phyloP scores from a whole-genome alignment of 92 coral and sea anemone genomes.

The Metridium senile region DNA sequence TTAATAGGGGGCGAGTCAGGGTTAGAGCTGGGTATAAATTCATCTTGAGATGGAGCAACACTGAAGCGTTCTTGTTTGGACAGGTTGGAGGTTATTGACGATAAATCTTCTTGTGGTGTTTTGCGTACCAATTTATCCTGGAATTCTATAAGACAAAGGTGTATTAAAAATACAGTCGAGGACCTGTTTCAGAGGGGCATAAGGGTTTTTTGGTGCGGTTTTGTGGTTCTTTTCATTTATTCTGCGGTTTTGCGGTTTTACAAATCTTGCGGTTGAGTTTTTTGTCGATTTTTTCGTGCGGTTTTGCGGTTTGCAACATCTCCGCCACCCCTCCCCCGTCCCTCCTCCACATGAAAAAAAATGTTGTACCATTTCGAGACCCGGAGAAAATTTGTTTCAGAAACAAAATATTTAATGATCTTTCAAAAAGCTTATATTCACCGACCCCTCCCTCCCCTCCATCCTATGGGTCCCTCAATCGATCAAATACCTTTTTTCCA shows the following conservation, averaged over 20 bases:
- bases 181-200: not conserved
- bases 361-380: too few species aligned
- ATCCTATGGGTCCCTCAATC: too few species aligned
- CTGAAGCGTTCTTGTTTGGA: constrained; percentile 52
- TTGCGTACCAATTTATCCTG: constrained; percentile 49
- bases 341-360: too few species aligned
- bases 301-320: too few species aligned
- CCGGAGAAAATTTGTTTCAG: too few species aligned
- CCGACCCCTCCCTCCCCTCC: too few species aligned
- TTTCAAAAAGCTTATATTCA: too few species aligned
- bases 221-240: not conserved
- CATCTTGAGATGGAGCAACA: constrained; percentile 38
- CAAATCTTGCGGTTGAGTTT: too few species aligned
- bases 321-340: too few species aligned
- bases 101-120: constrained; percentile 61
- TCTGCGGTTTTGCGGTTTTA: too few species aligned
- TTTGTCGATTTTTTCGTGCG: too few species aligned
- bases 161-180: not conserved
- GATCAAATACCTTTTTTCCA: constrained; percentile 55
- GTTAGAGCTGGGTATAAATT: constrained; percentile 86
- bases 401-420: too few species aligned
- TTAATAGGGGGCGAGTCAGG: constrained; percentile 86
- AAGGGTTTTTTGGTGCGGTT: not conserved
- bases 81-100: constrained; percentile 39
- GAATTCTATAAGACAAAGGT: constrained; percentile 31